These are phyloP conservation scores for Premnoplex brunnescens DNA, from an alignment of 2,797 vertebrate genomes.

Conservation along the genomic window DNA sequence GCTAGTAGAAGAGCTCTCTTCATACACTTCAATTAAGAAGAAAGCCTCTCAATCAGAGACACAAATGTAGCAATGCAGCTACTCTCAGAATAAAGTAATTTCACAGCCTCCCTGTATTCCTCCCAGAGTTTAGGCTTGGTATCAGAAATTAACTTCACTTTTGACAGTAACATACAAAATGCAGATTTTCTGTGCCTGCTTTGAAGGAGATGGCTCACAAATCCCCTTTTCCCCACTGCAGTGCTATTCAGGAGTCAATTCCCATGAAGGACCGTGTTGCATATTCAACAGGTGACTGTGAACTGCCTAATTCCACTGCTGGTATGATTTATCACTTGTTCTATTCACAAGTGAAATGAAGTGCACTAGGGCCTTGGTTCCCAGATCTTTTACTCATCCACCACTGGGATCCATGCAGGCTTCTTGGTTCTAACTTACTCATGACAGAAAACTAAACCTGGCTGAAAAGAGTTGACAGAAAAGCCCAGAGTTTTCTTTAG, in stretches of 20 bases:
- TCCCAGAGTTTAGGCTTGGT: background rate
- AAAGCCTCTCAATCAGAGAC: background rate
- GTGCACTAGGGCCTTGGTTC: accelerated
- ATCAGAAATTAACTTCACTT: background rate
- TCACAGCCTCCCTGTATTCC: background rate
- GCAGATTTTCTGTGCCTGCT: background rate
- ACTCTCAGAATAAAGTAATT: background rate
- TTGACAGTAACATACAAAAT: background rate
- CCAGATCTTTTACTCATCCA: background rate
- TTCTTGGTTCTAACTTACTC: background rate
- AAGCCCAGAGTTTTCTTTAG: background rate
- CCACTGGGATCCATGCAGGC: background rate
- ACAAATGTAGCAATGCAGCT: background rate
- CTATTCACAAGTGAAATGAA: background rate
- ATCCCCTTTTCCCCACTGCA: background rate
- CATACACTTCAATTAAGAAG: background rate
- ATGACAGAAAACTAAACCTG: background rate
- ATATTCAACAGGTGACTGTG: background rate
- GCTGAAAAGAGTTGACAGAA: background rate
- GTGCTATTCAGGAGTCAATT: background rate
- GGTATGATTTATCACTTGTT: background rate
- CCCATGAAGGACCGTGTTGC: background rate
- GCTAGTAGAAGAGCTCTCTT: background rate
- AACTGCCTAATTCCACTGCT: background rate
- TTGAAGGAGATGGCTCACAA: background rate